Conservation (phyloP, 2,113 vertebrate species). For the Nipponia nippon region DNA sequence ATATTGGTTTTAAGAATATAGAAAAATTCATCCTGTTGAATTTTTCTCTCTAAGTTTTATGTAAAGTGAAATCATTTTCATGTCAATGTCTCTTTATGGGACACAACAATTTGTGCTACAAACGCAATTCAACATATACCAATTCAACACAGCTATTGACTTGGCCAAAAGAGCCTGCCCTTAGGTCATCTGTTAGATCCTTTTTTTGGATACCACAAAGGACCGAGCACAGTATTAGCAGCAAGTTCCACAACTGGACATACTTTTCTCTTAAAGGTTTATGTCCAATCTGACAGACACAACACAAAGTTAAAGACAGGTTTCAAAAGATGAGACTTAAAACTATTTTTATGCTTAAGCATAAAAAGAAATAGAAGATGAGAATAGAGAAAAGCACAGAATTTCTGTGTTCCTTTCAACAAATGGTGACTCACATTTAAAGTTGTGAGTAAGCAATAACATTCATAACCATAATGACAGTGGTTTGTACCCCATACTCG, state of each 20-base stretch:
- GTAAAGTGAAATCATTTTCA: background rate
- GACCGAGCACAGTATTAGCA: background rate
- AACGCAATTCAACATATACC: background rate
- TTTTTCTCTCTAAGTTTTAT: background rate
- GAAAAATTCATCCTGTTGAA: background rate
- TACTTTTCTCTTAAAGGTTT: background rate
- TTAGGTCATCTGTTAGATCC: background rate
- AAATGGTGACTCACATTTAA: background rate
- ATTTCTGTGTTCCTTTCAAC: background rate
- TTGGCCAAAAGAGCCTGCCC: background rate
- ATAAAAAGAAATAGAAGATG: background rate
- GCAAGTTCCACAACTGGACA: background rate
- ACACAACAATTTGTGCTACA: background rate
- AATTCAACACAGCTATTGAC: background rate
- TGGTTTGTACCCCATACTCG: background rate
- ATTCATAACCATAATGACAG: background rate
- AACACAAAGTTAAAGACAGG: background rate
- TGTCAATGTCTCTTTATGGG: background rate
- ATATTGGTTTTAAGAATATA: background rate
- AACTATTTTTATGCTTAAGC: background rate
- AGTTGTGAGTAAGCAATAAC: background rate
- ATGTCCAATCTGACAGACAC: background rate
- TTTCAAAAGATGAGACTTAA: background rate
- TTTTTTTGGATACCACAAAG: background rate
- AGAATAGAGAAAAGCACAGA: background rate